These are phyloP conservation scores for Spongilla lacustris DNA, from an alignment of 37 sponge, comb jelly and placozoan species.

Conservation along the genomic window DNA sequence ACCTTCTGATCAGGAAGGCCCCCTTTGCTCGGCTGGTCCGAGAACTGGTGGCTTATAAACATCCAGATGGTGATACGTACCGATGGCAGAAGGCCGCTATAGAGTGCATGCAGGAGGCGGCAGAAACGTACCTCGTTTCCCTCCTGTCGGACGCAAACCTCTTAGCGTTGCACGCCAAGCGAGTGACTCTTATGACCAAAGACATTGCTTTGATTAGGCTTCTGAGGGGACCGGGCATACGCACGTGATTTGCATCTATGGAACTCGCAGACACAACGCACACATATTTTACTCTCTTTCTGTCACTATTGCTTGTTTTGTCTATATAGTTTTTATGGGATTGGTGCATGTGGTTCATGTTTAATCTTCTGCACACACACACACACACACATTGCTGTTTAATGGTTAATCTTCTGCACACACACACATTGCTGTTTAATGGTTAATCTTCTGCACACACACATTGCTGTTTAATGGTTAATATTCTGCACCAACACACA, in stretches of 20 bases:
- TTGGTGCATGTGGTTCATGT: too few species aligned
- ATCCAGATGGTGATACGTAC: slow-evolving; percentile 33
- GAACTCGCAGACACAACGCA: not conserved
- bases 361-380: too few species aligned
- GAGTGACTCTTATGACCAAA: slow-evolving; percentile 71
- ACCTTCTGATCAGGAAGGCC: slow-evolving; percentile 61
- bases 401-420: too few species aligned
- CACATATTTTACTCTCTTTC: not conserved
- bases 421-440: too few species aligned
- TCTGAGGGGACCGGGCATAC: slow-evolving; percentile 14
- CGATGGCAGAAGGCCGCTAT: slow-evolving; percentile 71
- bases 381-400: too few species aligned
- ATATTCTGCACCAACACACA: too few species aligned
- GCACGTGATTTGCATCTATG: not conserved
- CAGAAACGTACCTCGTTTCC: slow-evolving; percentile 68
- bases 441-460: too few species aligned
- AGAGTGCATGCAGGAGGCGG: slow-evolving; percentile 80
- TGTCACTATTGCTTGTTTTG: not conserved
- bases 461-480: too few species aligned
- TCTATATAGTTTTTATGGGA: not conserved
- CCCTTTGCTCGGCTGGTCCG: slow-evolving; percentile 60
- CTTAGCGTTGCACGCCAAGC: slow-evolving; percentile 52
- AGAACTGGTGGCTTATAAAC: slow-evolving; percentile 17
- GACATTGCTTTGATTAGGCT: slow-evolving; percentile 51
- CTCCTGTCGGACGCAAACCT: slow-evolving; percentile 70